Evolutionary conservation across 2,888 invertebrate genomes (phyloP).

Genomic region (Branchipolynoe longqiensis): DNA sequence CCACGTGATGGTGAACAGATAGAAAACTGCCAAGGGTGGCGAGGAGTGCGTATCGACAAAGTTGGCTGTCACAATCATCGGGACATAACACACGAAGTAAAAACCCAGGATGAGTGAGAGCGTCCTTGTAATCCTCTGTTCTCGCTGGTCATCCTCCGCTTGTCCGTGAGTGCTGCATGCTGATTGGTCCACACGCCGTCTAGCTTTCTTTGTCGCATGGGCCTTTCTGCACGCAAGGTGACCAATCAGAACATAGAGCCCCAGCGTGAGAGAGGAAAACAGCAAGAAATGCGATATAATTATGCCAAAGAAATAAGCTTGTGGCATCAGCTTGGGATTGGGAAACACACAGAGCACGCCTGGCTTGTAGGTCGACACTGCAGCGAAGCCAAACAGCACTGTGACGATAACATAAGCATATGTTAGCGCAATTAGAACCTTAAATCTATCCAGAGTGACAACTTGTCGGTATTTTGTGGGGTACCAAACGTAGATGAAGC

Average conservation of each 20-base stretch:
- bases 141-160: not conserved
- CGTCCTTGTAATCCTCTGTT: slow-evolving; percentile 33
- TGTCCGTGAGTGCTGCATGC: not conserved
- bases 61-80: not conserved
- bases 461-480: not conserved
- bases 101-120: slow-evolving; percentile 27
- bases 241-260: not conserved
- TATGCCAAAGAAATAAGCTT: not conserved
- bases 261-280: not conserved
- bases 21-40: not conserved
- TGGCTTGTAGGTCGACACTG: not conserved
- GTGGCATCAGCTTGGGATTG: slow-evolving; percentile 3
- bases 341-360: slow-evolving; percentile 12
- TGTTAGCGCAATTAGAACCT: not conserved
- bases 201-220: not conserved
- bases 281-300: not conserved
- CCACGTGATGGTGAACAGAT: slow-evolving; percentile 7
- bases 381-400: not conserved
- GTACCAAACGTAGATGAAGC: slow-evolving; percentile 21
- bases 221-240: slow-evolving; percentile 16
- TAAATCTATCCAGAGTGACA: not conserved
- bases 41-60: slow-evolving; percentile 9
- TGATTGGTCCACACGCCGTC: not conserved
- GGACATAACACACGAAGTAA: not conserved
- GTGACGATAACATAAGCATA: not conserved